These are phyloP conservation scores for Mastomys coucha DNA, from an alignment of 2,113 vertebrate genomes.

Conservation along the genomic window DNA sequence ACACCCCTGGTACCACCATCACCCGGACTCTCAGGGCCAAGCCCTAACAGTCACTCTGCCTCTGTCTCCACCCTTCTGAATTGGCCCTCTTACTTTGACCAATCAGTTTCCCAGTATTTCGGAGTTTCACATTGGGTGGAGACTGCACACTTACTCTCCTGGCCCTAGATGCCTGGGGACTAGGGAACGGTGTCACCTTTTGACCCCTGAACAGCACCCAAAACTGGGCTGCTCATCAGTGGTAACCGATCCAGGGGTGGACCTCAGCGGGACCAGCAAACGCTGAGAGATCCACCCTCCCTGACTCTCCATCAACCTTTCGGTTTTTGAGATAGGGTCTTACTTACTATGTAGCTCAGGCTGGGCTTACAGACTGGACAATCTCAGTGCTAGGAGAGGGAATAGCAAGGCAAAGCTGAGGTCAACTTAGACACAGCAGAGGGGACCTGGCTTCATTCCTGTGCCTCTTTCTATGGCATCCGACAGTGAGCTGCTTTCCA, in stretches of 20 bases:
- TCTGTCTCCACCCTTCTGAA: background rate
- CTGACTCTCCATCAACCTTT: background rate
- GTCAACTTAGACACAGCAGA: background rate
- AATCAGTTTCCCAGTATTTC: constrained; percentile 29
- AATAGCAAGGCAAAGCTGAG: background rate
- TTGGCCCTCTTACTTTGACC: background rate
- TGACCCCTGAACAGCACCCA: background rate
- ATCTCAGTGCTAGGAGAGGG: background rate
- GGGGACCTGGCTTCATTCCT: background rate
- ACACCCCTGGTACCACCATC: background rate
- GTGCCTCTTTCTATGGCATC: background rate
- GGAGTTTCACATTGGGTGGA: constrained; percentile 39
- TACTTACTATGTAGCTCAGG: background rate
- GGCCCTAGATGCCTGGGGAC: background rate
- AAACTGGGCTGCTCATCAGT: background rate
- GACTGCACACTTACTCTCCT: background rate
- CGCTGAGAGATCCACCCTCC: background rate
- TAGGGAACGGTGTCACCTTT: background rate
- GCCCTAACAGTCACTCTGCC: background rate
- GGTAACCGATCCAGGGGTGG: background rate
- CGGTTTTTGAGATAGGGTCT: background rate
- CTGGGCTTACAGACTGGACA: background rate
- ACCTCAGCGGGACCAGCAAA: background rate
- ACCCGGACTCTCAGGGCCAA: background rate
- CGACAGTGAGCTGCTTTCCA: background rate